phyloP scores from a whole-genome alignment of 2,888 invertebrate species.

The Lithosia quadra region DNA sequence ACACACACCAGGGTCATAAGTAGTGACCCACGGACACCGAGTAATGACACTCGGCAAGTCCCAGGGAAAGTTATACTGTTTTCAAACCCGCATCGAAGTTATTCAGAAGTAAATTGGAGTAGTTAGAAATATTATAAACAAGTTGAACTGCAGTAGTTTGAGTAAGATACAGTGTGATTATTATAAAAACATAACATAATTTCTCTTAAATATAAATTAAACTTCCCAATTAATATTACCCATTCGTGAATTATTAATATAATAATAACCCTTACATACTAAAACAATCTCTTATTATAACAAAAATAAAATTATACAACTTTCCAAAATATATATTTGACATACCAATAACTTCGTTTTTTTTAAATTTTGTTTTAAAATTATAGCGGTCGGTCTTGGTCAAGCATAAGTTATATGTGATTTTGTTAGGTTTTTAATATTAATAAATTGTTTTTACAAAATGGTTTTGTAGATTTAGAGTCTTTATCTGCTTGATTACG shows the following conservation, averaged over 20 bases:
- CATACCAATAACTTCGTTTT: background rate
- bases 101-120: too few relatives aligned
- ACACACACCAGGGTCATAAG: too few relatives aligned
- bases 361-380: background rate
- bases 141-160: too few relatives aligned
- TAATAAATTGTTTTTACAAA: background rate
- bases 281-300: background rate
- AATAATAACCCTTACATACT: background rate
- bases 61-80: too few relatives aligned
- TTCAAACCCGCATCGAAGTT: too few relatives aligned
- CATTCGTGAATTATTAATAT: background rate
- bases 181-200: background rate
- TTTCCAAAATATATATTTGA: slow-evolving; percentile 6
- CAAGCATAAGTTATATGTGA: background rate
- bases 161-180: background rate
- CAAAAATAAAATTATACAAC: background rate
- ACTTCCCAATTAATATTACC: background rate
- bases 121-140: too few relatives aligned
- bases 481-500: background rate
- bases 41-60: too few relatives aligned
- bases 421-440: too few relatives aligned
- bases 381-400: too few relatives aligned
- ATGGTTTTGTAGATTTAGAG: background rate
- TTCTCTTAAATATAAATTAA: slow-evolving; percentile 2
- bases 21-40: too few relatives aligned